Conservation (phyloP, 2,888 invertebrate species). For the Noctua comes region DNA sequence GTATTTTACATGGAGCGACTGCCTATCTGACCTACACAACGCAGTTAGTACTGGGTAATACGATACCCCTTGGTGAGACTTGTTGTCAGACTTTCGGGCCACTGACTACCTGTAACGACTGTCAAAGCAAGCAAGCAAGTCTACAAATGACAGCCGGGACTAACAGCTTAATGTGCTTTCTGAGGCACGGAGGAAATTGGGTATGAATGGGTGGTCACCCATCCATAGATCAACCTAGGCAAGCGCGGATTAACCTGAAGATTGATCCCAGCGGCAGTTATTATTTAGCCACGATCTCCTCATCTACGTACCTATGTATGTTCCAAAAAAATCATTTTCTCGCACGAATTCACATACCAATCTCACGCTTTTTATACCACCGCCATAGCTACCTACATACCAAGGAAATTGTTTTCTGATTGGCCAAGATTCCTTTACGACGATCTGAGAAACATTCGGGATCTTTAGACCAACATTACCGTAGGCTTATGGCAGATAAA, state of each 20-base stretch:
- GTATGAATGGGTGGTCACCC: too few species aligned
- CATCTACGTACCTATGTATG: not conserved
- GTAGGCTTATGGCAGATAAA: slow-evolving; percentile 59
- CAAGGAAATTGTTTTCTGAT: slow-evolving; percentile 74
- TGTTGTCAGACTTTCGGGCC: too few species aligned
- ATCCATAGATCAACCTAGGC: too few species aligned
- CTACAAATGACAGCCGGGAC: not conserved
- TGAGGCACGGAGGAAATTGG: too few species aligned
- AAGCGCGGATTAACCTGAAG: too few species aligned
- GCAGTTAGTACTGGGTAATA: too few species aligned
- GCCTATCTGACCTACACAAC: too few species aligned
- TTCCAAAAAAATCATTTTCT: slow-evolving; percentile 22
- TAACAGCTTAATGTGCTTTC: not conserved
- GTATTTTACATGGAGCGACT: too few species aligned
- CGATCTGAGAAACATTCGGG: slow-evolving; percentile 59
- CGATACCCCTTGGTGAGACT: too few species aligned
- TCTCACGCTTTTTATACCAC: slow-evolving; percentile 43
- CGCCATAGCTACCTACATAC: slow-evolving; percentile 17
- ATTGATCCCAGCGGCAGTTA: too few species aligned
- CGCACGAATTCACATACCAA: slow-evolving; percentile 36
- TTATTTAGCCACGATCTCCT: too few species aligned
- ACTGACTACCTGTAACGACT: not conserved
- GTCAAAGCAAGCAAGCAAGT: not conserved
- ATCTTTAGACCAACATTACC: slow-evolving; percentile 57
- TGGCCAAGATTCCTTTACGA: slow-evolving; percentile 66